Conservation (phyloP, 2,113 vertebrate genomes). For the Salvelinus alpinus region DNA sequence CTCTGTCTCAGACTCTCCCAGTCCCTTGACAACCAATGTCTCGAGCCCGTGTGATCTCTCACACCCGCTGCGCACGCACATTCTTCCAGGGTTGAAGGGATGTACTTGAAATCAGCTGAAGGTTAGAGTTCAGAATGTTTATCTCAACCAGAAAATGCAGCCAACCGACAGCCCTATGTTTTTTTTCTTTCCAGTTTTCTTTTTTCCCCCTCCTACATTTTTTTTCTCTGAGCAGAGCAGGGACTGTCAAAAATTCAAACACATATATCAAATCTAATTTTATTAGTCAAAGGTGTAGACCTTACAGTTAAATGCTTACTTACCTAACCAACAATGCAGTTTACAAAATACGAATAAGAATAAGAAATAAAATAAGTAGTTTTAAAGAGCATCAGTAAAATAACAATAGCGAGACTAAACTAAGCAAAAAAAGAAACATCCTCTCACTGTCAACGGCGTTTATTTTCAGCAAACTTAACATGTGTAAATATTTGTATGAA, state of each 20-base stretch:
- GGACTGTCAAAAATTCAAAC: constrained; percentile 69
- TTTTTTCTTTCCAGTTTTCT: background rate
- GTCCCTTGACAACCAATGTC: constrained; percentile 43
- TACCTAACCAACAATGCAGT: no score
- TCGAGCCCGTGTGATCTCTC: constrained; percentile 37
- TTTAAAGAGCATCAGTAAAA: no score
- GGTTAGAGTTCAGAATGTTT: constrained; percentile 43
- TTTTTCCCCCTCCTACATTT: constrained; percentile 33
- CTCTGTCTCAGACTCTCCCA: constrained; percentile 55
- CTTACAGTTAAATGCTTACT: no score
- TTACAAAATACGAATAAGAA: no score
- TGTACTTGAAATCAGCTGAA: constrained; percentile 53
- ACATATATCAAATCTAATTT: constrained; percentile 61
- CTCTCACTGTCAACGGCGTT: no score
- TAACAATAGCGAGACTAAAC: no score
- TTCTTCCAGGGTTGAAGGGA: constrained; percentile 44
- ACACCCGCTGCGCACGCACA: constrained; percentile 13
- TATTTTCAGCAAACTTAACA: no score
- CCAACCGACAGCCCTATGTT: background rate
- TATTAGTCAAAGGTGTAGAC: constrained; percentile 14
- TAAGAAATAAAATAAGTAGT: no score
- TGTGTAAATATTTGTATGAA: no score
- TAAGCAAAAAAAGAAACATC: no score
- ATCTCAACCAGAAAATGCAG: constrained; percentile 19
- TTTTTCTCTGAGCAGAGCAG: constrained; percentile 46